Base-by-base conservation (phyloP, 2,888 invertebrate genomes). In the Spialia ferax region DNA sequence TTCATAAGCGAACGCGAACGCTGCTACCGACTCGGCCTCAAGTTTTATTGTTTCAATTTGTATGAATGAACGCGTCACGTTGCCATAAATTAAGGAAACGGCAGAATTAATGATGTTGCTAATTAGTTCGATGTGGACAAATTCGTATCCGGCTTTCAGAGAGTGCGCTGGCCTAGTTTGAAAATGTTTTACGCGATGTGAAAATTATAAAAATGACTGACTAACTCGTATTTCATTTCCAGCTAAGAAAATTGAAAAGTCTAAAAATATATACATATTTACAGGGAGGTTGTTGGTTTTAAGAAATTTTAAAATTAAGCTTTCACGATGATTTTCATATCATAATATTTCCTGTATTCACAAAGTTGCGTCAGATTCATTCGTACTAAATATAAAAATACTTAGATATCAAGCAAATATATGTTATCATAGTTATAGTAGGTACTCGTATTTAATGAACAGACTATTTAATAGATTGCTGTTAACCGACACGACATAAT, bases 31-130 rank as follows among this genome's bases (percentile, higher is more conserved):
- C 42, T 23, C 38, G 61, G 45, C 48, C 23, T 48, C 45, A 62
- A 63, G 55, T 62, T 67, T 67, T 61, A 67, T 67, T 67, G 67
- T 67, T 62, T 61, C 45, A 67, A 67, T 61, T 67, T 56, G 48
- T 67, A 62, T 67, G 60, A 48, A 62, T 67, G 60, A 48, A 67
- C 67, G 56, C 61, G 67, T 67, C 48, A 56, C 61, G 48, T 61
- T 23, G 55, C 45, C 56, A 42, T 56, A 48, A 62, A 66, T 66
- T 60, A 66, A 56, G 67, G 61, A 68, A 68, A 68, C 48, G 67
- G 23, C n/a, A n/a, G 48, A 68, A 62, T 62, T 62, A 50, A 68
- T 68, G 62, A 62, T 62, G 56, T 29, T 56, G 48, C 66, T 66
- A 66, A 66, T 66, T 66, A 66, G 66, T 61, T 54, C 22, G 57